Conservation (phyloP, 2,113 vertebrate species). For the Cygnus atratus region DNA sequence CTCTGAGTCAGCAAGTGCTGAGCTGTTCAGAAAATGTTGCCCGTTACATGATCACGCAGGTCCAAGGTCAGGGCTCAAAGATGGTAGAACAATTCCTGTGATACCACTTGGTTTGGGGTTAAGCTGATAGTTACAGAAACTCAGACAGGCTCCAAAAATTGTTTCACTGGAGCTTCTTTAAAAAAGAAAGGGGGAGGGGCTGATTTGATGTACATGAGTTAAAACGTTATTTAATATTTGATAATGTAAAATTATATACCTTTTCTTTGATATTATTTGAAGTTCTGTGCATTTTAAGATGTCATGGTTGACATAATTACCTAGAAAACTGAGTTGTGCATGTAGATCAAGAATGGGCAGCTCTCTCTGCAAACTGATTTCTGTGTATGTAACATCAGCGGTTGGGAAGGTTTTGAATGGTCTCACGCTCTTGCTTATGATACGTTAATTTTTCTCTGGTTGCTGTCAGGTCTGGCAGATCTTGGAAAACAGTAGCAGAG, state of each 20-base stretch:
- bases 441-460: background rate
- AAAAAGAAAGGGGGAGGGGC: background rate
- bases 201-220: background rate
- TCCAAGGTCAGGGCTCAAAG: background rate
- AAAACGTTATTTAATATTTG: background rate
- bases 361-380: background rate
- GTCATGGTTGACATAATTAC: background rate
- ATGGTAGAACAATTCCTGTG: background rate
- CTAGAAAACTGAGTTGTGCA: background rate
- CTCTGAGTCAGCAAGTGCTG: background rate
- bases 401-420: background rate
- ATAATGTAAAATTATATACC: background rate
- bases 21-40: background rate
- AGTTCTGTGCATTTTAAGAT: background rate
- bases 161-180: background rate
- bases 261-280: background rate
- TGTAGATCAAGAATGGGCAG: background rate
- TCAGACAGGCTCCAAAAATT: background rate
- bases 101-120: background rate
- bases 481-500: background rate
- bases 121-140: background rate
- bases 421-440: background rate
- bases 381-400: accelerated
- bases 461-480: background rate
- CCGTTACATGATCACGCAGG: background rate